These are phyloP conservation scores for Plebejus melissa DNA, from an alignment of 2,888 invertebrate genomes.

Conservation along the genomic window DNA sequence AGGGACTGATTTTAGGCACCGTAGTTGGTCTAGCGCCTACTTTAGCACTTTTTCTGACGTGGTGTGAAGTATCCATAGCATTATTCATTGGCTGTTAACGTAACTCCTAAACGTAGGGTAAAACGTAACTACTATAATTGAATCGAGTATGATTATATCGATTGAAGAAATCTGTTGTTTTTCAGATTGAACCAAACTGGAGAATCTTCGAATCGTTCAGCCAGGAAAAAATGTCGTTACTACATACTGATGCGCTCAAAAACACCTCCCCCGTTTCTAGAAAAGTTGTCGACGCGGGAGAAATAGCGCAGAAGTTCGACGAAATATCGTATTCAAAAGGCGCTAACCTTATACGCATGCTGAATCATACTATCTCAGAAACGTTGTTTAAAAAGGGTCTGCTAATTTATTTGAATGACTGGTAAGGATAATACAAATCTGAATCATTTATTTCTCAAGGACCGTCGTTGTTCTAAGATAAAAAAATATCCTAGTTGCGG, in stretches of 20 bases:
- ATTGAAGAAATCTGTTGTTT: not conserved
- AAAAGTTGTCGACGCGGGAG: constrained; percentile 69
- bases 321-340: constrained; percentile 78
- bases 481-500: no score
- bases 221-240: constrained; percentile 75
- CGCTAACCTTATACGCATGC: constrained; percentile 79
- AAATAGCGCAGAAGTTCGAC: constrained; percentile 81
- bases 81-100: no score
- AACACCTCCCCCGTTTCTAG: constrained; percentile 77
- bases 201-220: constrained; percentile 74
- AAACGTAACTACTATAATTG: no score
- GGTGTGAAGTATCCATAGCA: no score
- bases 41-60: no score
- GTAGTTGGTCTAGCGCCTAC: no score
- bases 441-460: no score
- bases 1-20: no score
- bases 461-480: no score
- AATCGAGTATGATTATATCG: no score
- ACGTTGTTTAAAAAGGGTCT: constrained; percentile 74
- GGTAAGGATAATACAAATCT: constrained; percentile 48
- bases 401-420: constrained; percentile 73
- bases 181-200: constrained; percentile 78
- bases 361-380: constrained; percentile 76
- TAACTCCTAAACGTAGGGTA: no score
- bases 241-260: constrained; percentile 74